Conservation (phyloP, 2,113 vertebrate genomes). For the Laterallus jamaicensis region DNA sequence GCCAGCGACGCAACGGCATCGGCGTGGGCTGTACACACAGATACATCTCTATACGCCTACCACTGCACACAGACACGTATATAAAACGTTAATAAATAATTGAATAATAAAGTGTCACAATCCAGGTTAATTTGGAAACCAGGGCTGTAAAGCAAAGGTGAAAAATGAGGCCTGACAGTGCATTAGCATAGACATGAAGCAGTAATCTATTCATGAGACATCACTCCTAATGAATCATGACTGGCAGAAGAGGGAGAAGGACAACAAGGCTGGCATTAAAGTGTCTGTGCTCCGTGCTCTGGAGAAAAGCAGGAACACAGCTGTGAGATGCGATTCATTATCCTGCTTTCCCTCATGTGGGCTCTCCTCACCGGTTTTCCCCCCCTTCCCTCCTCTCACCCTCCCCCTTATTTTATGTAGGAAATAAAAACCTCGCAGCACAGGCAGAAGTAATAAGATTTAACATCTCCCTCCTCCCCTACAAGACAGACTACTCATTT, state of each 20-base stretch:
- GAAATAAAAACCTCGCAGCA: not conserved
- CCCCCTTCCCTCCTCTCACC: not conserved
- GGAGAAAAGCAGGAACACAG: not conserved
- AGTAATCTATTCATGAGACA: slow-evolving; percentile 8
- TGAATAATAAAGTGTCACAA: slow-evolving; percentile 21
- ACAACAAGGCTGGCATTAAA: not conserved
- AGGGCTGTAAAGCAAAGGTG: slow-evolving; percentile 11
- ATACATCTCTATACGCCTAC: not conserved
- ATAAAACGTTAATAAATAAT: not conserved
- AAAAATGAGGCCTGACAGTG: slow-evolving; percentile 41
- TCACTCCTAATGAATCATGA: slow-evolving; percentile 46
- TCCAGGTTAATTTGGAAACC: slow-evolving; percentile 1
- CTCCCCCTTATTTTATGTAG: not conserved
- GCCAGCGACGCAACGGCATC: not conserved
- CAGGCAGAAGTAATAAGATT: not conserved
- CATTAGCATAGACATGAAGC: slow-evolving; percentile 27
- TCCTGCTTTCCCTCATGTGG: not conserved
- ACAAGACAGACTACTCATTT: not conserved
- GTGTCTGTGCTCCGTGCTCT: not conserved
- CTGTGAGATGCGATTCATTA: slow-evolving; percentile 14
- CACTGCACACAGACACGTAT: not conserved
- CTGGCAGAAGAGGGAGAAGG: slow-evolving; percentile 28
- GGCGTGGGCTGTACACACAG: not conserved
- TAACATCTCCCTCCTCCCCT: not conserved
- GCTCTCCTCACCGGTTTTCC: not conserved